These are phyloP conservation scores for Poecilia wingei DNA, from an alignment of 2,797 vertebrate species.

Conservation along the genomic window DNA sequence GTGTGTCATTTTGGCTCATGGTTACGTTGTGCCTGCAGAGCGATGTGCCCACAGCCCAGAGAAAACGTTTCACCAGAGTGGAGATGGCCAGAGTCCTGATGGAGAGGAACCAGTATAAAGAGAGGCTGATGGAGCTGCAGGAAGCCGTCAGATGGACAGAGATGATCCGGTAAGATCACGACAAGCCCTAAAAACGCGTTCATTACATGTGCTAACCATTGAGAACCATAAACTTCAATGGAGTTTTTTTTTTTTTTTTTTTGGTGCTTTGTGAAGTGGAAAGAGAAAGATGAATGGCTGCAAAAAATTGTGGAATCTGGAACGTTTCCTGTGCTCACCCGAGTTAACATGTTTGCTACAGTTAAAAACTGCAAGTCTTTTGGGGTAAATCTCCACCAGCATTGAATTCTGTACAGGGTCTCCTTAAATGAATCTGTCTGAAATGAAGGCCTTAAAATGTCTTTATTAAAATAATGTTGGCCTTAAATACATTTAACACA, in stretches of 20 bases:
- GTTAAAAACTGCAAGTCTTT: not conserved
- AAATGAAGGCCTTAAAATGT: too few species aligned
- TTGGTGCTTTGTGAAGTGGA: not conserved
- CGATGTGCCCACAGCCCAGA: slow-evolving; percentile 94
- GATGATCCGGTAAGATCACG: slow-evolving; percentile 89
- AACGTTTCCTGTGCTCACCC: not conserved
- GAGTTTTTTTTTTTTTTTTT: not conserved
- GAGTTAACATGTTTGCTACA: not conserved
- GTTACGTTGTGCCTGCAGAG: slow-evolving; percentile 76
- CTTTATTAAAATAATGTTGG: too few species aligned
- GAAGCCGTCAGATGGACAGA: slow-evolving; percentile 97
- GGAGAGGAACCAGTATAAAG: slow-evolving; percentile 98
- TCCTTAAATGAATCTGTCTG: too few species aligned
- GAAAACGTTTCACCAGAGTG: slow-evolving; percentile 93
- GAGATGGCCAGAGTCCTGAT: slow-evolving; percentile 98
- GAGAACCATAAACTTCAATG: not conserved
- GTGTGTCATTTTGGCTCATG: not conserved
- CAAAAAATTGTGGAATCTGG: not conserved
- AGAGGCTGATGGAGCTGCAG: slow-evolving; percentile 97
- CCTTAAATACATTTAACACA: too few species aligned
- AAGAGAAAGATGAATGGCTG: not conserved
- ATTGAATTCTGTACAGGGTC: too few species aligned
- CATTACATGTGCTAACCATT: not conserved
- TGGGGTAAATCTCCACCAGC: not conserved
- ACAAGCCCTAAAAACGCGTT: not conserved